Evolutionary conservation across 2,113 vertebrate species (phyloP).

Genomic region (Emydura subglobosa): DNA sequence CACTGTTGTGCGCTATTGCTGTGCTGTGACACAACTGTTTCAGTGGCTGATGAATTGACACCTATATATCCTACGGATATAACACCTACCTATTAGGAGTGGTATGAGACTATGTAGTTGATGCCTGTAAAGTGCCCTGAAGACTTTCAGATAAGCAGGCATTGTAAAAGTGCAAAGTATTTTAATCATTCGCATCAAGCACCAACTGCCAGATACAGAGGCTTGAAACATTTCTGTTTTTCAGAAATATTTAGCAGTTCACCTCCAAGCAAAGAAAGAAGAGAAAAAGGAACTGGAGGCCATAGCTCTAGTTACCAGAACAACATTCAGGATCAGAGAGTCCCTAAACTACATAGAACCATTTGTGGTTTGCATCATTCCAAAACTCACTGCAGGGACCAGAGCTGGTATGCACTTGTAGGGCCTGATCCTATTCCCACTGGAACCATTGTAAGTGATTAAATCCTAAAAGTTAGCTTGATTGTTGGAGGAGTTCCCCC

Average conservation of each 20-base stretch:
- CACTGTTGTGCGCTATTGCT: accelerated
- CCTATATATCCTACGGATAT: background rate
- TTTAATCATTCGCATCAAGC: background rate
- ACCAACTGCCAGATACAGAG: background rate
- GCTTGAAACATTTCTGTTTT: background rate
- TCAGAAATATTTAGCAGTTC: background rate
- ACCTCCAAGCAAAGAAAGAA: background rate
- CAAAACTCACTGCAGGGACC: background rate
- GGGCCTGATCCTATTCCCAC: background rate
- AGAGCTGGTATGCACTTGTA: background rate
- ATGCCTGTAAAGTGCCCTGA: background rate
- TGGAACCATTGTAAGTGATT: background rate
- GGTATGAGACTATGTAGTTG: background rate
- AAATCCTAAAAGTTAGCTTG: background rate
- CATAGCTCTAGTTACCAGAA: background rate
- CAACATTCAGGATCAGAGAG: background rate
- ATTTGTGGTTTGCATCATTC: background rate
- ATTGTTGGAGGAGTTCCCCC: background rate
- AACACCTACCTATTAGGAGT: background rate
- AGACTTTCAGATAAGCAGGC: background rate
- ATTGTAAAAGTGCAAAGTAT: background rate
- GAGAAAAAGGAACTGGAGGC: background rate
- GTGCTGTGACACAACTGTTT: accelerated
- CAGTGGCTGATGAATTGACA: background rate
- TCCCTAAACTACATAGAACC: background rate